A percentile compares a stretch with the other conserved stretches of the same genome.
These are phyloP conservation scores for Idaea biselata DNA, from an alignment of 2,888 invertebrate genomes.

Conservation along the genomic window DNA sequence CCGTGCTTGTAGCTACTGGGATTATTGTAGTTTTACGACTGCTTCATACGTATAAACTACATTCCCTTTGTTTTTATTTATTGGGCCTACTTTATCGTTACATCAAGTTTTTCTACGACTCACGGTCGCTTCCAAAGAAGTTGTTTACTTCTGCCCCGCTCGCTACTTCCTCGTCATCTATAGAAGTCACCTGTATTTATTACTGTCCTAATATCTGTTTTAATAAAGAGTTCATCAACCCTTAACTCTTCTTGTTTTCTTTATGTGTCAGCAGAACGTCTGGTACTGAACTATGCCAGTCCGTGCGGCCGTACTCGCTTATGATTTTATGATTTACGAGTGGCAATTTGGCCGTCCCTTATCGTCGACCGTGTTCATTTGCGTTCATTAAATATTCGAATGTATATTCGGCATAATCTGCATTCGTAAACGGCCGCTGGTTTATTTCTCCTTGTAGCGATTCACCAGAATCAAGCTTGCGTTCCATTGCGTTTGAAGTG, in stretches of 20 bases:
- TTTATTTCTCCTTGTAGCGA: conserved; percentile 35
- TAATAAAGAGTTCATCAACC: conserved; percentile 38
- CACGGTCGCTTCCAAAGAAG: conserved; percentile 7
- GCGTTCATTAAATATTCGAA: conserved; percentile 39
- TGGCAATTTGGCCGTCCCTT: conserved; percentile 48
- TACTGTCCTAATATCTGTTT: conserved; percentile 17
- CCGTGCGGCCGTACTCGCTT: conserved; percentile 35
- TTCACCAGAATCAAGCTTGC: conserved; percentile 31
- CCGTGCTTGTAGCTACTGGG: conserved; percentile 32
- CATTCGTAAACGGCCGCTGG: conserved; percentile 30
- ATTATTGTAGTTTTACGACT: conserved; percentile 49
- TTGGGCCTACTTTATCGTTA: conserved; percentile 26
- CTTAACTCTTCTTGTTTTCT: conserved; percentile 31
- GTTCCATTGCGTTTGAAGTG: conserved; percentile 47
- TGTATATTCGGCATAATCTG: conserved; percentile 28
- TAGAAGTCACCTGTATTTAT: conserved; percentile 6
- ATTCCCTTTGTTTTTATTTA: conserved; percentile 33
- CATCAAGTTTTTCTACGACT: conserved; percentile 19
- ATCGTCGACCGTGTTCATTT: conserved; percentile 51
- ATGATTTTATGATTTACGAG: conserved; percentile 52
- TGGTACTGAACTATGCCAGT: conserved; percentile 23
- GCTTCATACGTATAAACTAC: conserved; percentile 46
- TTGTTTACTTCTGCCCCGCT: not conserved
- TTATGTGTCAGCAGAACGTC: conserved; percentile 35
- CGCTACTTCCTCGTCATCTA: not conserved